phyloP scores from a whole-genome alignment of 2,113 vertebrate genomes.

The Myotis brandtii region DNA sequence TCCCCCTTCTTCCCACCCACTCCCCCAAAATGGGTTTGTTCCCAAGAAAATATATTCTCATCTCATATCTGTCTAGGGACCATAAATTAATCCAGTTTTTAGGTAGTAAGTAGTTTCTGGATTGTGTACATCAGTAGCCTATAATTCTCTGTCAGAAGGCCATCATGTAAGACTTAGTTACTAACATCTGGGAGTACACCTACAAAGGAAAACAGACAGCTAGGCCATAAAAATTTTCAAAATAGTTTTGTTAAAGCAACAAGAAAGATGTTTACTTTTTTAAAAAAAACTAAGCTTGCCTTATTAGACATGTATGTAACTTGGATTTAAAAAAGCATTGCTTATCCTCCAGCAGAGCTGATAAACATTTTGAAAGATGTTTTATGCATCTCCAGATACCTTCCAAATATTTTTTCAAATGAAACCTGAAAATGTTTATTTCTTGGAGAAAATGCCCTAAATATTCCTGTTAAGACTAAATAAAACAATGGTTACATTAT shows the following conservation, averaged over 20 bases:
- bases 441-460: neutral
- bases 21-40: neutral
- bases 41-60: constrained; percentile 25
- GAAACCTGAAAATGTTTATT: neutral
- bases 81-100: constrained; percentile 50
- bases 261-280: neutral
- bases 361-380: constrained; percentile 1
- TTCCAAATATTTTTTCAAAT: constrained; percentile 17
- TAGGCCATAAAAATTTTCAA: neutral
- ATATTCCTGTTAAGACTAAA: constrained; percentile 25
- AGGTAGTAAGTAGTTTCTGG: constrained; percentile 41
- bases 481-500: constrained; percentile 46
- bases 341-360: constrained; percentile 49
- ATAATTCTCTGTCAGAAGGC: constrained; percentile 37
- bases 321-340: neutral
- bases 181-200: constrained; percentile 4
- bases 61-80: constrained; percentile 23
- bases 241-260: neutral
- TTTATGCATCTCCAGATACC: neutral
- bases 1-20: neutral
- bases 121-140: neutral
- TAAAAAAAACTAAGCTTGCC: neutral
- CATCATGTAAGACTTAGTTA: neutral
- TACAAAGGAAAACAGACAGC: constrained; percentile 39
- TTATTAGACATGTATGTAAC: neutral